Evolutionary conservation across 2,888 invertebrate species (phyloP), one percentile per base, ranked within the genome.

Genomic region (Hipparchia semele): DNA sequence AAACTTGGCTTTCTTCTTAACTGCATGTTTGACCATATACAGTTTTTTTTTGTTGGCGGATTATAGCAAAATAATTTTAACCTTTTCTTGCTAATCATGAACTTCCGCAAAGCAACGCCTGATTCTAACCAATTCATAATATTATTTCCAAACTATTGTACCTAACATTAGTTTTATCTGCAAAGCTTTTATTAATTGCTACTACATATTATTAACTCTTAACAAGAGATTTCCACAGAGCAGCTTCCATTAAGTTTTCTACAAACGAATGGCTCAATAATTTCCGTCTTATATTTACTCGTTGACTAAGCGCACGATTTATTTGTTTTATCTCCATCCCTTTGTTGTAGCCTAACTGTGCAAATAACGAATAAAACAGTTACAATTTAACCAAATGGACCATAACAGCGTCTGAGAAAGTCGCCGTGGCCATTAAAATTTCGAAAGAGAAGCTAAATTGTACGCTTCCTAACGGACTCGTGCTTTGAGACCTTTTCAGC

Each of bases 261-360:
- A 76, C 77, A 76, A 80, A 82, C 74, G 82, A 78, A 80, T 74
- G 73, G 76, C 77, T 76, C 76, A 79, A 83, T 82, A 82, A 80
- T 82, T 80, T 80, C 80, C 75, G 77, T 80, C 80, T 80, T 83
- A 83, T 74, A 86, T 84, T 84, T 80, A 82, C 81, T 84, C 80
- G 80, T 81, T 77, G 80, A 80, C 82, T 83, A 82, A 81, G 82
- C 83, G 79, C 75, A 84, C 83, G 83, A 89, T 89, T 88, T 87
- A 86, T 89, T 89, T 89, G 84, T 86, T 87, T 88, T 89, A 89
- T 89, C 88, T 87, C 77, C 81, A 83, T 84, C 85, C 86, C 85
- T 87, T 90, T 90, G 86, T 88, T 88, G 84, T 84, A 81, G 75
- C 76, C 80, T 83, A 86, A 84, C 81, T 84, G 80, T 72, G 78